Evolutionary conservation across 2,888 invertebrate genomes (phyloP).

Genomic region (Coleophora deauratella): DNA sequence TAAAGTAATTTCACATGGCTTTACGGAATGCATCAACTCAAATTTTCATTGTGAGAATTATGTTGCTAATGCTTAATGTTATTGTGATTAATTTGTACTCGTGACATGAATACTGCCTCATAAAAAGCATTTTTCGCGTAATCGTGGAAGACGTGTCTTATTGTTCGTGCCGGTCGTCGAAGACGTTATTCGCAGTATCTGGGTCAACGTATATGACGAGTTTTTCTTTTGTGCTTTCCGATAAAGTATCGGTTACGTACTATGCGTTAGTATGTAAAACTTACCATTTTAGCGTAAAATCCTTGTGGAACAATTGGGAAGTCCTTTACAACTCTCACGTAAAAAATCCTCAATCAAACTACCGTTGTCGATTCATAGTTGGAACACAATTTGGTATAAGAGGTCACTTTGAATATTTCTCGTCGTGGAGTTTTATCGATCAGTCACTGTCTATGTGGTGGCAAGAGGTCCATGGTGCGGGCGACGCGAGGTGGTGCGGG

Average conservation of each 20-base stretch:
- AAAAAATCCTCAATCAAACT: slow-evolving; percentile 26
- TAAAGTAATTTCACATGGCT: too few relatives aligned
- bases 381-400: slow-evolving; percentile 42
- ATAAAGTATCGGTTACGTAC: too few relatives aligned
- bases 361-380: slow-evolving; percentile 51
- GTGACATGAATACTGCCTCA: slow-evolving; percentile 1
- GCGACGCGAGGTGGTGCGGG: slow-evolving; percentile 21
- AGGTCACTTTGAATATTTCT: slow-evolving; percentile 43
- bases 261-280: slow-evolving; percentile 16
- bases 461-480: neutral
- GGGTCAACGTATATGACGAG: slow-evolving; percentile 43
- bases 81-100: neutral
- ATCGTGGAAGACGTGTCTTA: slow-evolving; percentile 14
- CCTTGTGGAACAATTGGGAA: slow-evolving; percentile 24
- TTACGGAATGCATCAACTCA: neutral
- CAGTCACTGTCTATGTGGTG: too few relatives aligned
- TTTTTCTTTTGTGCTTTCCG: slow-evolving; percentile 31
- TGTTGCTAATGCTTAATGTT: neutral
- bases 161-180: slow-evolving; percentile 34
- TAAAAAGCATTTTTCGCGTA: slow-evolving; percentile 12
- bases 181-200: slow-evolving; percentile 33
- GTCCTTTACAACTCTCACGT: slow-evolving; percentile 57
- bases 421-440: slow-evolving; percentile 23
- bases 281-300: slow-evolving; percentile 44
- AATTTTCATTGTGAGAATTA: neutral